Evolutionary conservation across 2,888 invertebrate species (phyloP).

Genomic region (Mimachlamys varia): DNA sequence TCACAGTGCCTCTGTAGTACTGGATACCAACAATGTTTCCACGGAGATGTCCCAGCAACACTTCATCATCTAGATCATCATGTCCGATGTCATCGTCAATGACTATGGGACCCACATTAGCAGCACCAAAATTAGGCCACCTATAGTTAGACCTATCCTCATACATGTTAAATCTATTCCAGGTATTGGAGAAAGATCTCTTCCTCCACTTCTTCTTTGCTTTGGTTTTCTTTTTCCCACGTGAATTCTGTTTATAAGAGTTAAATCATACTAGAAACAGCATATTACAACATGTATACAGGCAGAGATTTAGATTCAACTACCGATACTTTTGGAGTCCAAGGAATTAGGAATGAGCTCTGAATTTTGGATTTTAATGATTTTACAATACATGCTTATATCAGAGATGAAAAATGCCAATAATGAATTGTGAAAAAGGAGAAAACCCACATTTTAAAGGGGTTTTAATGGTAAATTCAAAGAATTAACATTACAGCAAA

Average conservation of each 20-base stretch:
- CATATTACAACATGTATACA: neutral
- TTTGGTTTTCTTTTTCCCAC: neutral
- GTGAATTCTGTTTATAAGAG: neutral
- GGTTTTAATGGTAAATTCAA: no score
- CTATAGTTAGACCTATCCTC: constrained; percentile 34
- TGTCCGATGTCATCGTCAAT: constrained; percentile 55
- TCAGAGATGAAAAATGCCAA: no score
- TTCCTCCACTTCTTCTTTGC: neutral
- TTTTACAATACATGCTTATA: no score
- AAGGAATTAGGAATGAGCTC: no score
- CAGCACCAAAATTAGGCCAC: neutral
- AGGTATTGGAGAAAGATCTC: constrained; percentile 16
- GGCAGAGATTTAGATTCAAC: no score
- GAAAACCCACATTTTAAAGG: no score
- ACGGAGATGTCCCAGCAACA: constrained; percentile 60
- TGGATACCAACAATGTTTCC: constrained; percentile 65
- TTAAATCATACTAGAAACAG: neutral
- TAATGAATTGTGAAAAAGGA: no score
- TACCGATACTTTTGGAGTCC: no score
- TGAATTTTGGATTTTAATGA: no score
- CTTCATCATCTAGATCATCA: constrained; percentile 59
- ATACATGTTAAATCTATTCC: neutral
- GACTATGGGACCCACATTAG: neutral
- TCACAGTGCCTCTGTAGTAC: constrained; percentile 65
- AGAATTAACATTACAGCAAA: no score